These are phyloP conservation scores for Ceyx margarethae DNA, from an alignment of 2,113 vertebrate genomes.

Conservation along the genomic window DNA sequence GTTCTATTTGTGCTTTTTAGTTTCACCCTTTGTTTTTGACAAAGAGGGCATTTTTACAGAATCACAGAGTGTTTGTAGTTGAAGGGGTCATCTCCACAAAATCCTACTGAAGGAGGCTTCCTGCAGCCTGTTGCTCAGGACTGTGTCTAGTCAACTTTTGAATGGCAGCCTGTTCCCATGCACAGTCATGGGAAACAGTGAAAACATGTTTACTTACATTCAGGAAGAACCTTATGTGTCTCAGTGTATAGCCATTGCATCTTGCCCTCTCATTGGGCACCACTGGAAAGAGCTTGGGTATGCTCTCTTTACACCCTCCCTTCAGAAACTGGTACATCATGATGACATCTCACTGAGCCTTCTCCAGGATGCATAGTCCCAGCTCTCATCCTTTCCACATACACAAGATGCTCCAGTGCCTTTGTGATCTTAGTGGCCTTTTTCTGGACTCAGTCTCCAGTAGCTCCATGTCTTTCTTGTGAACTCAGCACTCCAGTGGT, in stretches of 20 bases:
- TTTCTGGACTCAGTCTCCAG: background rate
- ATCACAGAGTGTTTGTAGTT: background rate
- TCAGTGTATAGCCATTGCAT: background rate
- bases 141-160: background rate
- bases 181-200: background rate
- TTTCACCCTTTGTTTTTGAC: background rate
- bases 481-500: background rate
- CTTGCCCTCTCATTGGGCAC: background rate
- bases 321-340: background rate
- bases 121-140: background rate
- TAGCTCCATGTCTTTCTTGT: background rate
- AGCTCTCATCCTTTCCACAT: background rate
- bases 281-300: background rate
- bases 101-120: background rate
- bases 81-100: background rate
- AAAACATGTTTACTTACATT: fast-evolving
- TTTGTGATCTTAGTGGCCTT: background rate
- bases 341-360: background rate
- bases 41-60: background rate
- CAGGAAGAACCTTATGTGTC: background rate
- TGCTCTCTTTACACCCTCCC: background rate
- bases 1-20: background rate
- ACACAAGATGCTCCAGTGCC: background rate
- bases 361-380: background rate
- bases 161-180: background rate